Evolutionary conservation across 1,140 invertebrate genomes (phyloP).

Genomic region (Spodoptera litura): DNA sequence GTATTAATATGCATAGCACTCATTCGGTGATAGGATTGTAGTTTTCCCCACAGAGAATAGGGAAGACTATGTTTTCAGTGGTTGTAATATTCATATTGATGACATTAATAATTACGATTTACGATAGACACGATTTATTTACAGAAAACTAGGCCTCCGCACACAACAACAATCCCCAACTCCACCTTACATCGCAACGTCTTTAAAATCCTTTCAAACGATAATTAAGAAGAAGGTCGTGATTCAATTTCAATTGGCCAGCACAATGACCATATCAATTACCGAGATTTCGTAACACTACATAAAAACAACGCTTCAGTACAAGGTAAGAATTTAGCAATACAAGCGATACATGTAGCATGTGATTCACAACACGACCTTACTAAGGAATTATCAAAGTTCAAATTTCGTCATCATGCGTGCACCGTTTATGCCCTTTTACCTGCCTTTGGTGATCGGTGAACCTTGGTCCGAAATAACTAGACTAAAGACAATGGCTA

Average conservation of each 20-base stretch:
- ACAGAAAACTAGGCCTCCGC: too few species aligned
- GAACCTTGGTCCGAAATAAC: background rate
- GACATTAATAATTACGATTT: too few species aligned
- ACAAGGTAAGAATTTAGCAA: slow-evolving; percentile 36
- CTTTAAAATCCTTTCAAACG: too few species aligned
- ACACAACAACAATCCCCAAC: too few species aligned
- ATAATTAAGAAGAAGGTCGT: background rate
- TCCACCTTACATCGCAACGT: too few species aligned
- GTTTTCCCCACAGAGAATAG: too few species aligned
- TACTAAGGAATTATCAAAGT: slow-evolving; percentile 13
- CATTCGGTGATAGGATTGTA: too few species aligned
- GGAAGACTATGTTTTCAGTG: too few species aligned
- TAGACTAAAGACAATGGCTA: background rate
- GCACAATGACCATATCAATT: slow-evolving; percentile 15
- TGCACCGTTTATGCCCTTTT: slow-evolving; percentile 18
- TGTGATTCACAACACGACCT: slow-evolving; percentile 27
- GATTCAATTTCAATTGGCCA: slow-evolving; percentile 24
- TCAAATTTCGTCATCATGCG: slow-evolving; percentile 13
- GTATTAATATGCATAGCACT: too few species aligned
- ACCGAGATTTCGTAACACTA: slow-evolving; percentile 3
- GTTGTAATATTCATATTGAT: too few species aligned
- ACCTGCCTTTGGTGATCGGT: background rate
- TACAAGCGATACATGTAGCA: background rate
- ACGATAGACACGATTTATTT: too few species aligned
- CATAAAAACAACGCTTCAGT: slow-evolving; percentile 18